Evolutionary conservation across 2,113 vertebrate genomes (phyloP).

Genomic region (Albula goreensis): DNA sequence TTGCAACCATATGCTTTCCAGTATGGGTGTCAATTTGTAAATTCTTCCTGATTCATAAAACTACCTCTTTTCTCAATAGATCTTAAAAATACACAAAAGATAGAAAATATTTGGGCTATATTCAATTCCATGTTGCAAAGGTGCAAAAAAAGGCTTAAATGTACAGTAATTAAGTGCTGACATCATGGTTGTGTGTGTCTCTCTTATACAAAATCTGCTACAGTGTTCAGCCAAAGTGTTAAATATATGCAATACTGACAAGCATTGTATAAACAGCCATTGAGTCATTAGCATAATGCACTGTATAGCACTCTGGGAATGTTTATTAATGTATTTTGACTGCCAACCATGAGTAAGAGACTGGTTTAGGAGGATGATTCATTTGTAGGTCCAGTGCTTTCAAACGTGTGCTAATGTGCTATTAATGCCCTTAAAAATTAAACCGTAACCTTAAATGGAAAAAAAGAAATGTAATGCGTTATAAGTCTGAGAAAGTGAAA

Average conservation of each 20-base stretch:
- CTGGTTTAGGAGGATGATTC: background rate
- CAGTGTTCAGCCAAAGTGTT: background rate
- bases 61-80: too few relatives aligned
- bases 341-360: background rate
- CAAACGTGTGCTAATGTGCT: background rate
- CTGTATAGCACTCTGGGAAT: background rate
- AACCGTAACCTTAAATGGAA: too few relatives aligned
- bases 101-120: too few relatives aligned
- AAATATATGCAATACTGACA: background rate
- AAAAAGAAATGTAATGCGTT: too few relatives aligned
- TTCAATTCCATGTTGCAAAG: too few relatives aligned
- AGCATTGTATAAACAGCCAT: background rate
- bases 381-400: background rate
- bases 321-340: background rate
- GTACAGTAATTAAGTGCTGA: background rate
- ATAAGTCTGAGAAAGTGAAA: too few relatives aligned
- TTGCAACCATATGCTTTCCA: too few relatives aligned
- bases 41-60: too few relatives aligned
- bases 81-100: too few relatives aligned
- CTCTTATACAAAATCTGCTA: background rate
- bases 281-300: background rate
- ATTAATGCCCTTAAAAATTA: too few relatives aligned
- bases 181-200: background rate
- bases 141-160: background rate
- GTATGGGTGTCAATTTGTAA: too few relatives aligned